A percentile compares a stretch with the other conserved stretches of the same genome.
phyloP scores from a whole-genome alignment of 2,113 vertebrate genomes.

The Ploceus nigricollis region DNA sequence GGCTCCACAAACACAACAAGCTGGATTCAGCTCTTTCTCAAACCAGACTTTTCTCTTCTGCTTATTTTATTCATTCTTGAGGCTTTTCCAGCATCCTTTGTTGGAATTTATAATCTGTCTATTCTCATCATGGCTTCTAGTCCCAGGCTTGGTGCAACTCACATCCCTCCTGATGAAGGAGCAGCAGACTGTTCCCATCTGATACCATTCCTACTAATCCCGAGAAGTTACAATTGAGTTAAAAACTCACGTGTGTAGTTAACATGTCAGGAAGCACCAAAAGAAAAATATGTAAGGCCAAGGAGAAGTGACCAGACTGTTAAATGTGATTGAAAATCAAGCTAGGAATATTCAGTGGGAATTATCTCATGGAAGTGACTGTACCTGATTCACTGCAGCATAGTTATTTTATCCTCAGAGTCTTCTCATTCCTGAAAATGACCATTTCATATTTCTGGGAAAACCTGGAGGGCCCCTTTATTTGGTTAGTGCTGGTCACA shows the following conservation, averaged over 20 bases:
- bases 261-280: not conserved
- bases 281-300: not conserved
- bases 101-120: not conserved
- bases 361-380: not conserved
- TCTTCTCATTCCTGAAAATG: not conserved
- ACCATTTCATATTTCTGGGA: not conserved
- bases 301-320: fast-evolving
- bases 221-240: not conserved
- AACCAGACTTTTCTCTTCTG: not conserved
- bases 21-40: not conserved
- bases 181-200: not conserved
- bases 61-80: not conserved
- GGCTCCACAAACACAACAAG: not conserved
- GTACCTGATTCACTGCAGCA: not conserved
- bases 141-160: not conserved
- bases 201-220: not conserved
- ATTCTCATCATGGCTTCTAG: not conserved
- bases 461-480: not conserved
- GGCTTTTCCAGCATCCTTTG: not conserved
- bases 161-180: not conserved
- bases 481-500: not conserved
- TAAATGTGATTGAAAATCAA: not conserved
- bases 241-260: not conserved
- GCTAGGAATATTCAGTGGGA: not conserved
- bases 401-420: not conserved